phyloP scores from a whole-genome alignment of 2,797 vertebrate genomes.

The Manis crassicaudata region DNA sequence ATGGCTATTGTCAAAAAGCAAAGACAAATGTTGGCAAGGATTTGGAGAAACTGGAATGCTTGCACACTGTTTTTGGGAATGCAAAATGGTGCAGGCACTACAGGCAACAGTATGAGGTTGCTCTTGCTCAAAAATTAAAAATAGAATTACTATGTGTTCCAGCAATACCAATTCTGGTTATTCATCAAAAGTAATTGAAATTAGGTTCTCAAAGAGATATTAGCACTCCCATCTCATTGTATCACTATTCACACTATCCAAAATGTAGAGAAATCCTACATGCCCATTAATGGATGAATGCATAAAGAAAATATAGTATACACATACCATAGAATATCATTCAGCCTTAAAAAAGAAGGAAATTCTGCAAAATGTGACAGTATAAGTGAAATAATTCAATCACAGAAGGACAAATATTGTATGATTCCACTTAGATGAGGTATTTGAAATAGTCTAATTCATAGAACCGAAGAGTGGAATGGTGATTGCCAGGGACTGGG shows the following conservation, averaged over 20 bases:
- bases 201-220: background rate
- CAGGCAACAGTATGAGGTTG: background rate
- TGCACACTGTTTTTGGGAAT: background rate
- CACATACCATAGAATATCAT: background rate
- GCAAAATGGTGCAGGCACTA: background rate
- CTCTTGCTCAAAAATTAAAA: background rate
- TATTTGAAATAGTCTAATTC: background rate
- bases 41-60: background rate
- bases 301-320: background rate
- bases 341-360: background rate
- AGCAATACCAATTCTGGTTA: background rate
- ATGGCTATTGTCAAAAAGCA: background rate
- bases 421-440: background rate
- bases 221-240: background rate
- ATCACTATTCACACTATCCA: background rate
- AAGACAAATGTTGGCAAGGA: background rate
- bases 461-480: background rate
- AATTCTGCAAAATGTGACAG: background rate
- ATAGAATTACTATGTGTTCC: background rate
- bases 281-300: background rate
- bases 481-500: background rate
- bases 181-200: slow-evolving; percentile 1
- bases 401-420: background rate
- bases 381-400: background rate
- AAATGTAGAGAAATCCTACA: background rate